A percentile compares a stretch with the other conserved stretches of the same genome.
These are phyloP conservation scores for Jordanella pulchra DNA, from an alignment of 2,797 vertebrate genomes.

Conservation along the genomic window DNA sequence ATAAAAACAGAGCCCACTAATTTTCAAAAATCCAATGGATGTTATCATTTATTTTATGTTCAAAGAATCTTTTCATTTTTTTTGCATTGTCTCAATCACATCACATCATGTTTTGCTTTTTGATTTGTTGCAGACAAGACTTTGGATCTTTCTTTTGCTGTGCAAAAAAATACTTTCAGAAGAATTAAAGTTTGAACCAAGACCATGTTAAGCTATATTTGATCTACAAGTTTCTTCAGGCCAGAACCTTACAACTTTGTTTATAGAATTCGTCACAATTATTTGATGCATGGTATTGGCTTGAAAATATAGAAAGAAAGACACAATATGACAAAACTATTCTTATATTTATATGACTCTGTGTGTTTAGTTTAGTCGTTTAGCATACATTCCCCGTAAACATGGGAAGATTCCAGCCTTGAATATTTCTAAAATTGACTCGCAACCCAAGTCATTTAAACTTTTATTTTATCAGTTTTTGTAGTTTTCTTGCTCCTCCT, in stretches of 20 bases:
- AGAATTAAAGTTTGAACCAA: slow-evolving; percentile 5
- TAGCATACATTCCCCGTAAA: background rate
- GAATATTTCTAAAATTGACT: background rate
- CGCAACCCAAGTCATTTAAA: background rate
- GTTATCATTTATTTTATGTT: slow-evolving; percentile 34
- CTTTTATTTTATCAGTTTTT: background rate
- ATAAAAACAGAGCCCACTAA: slow-evolving; percentile 67
- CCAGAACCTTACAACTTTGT: background rate
- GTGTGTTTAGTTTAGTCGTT: background rate
- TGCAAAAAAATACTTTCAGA: background rate
- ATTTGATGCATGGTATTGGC: background rate
- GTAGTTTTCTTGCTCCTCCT: background rate
- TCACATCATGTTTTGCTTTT: background rate
- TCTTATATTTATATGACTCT: background rate
- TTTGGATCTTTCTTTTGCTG: background rate
- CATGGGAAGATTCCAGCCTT: background rate
- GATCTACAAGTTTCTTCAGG: background rate
- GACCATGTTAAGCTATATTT: background rate
- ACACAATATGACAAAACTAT: background rate
- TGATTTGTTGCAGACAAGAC: background rate
- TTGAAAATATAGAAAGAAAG: background rate
- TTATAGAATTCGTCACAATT: background rate
- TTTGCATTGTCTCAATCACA: background rate
- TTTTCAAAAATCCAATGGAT: slow-evolving; percentile 46
- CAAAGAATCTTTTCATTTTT: background rate